Conservation (phyloP, 2,797 vertebrate species). For the Rhadinocentrus ornatus region DNA sequence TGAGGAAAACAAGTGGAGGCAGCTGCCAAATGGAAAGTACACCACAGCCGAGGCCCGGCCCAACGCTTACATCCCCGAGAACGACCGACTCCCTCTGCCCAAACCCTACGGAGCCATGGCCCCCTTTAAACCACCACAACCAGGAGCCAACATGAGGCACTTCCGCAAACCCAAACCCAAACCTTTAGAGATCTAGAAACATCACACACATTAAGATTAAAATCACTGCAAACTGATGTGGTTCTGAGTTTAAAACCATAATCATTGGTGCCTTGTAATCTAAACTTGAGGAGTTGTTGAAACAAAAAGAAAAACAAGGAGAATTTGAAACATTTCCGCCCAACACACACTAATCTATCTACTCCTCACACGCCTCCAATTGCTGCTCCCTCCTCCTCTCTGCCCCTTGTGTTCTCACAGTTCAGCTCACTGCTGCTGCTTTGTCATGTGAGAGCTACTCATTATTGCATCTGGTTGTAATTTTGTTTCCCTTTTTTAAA, state of each 20-base stretch:
- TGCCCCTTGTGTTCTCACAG: slow-evolving; percentile 3
- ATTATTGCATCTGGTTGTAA: slow-evolving; percentile 55
- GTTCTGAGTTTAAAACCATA: not conserved
- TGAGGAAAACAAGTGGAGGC: slow-evolving; percentile 77
- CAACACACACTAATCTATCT: not conserved
- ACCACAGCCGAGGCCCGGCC: slow-evolving; percentile 87
- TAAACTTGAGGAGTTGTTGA: not conserved
- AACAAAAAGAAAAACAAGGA: not conserved
- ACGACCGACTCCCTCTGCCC: slow-evolving; percentile 81
- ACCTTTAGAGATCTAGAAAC: slow-evolving; percentile 82
- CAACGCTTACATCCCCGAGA: slow-evolving; percentile 83
- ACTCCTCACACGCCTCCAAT: not conserved
- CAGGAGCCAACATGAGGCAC: slow-evolving; percentile 84
- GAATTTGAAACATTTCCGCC: not conserved
- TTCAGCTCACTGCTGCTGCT: slow-evolving; percentile 22
- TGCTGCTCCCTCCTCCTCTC: not conserved
- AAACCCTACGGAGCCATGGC: slow-evolving; percentile 85
- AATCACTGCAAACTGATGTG: not conserved
- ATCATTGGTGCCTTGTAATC: not conserved
- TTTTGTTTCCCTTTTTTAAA: slow-evolving; percentile 21
- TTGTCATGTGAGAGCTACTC: slow-evolving; percentile 18
- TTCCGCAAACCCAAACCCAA: slow-evolving; percentile 85
- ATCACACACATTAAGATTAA: not conserved
- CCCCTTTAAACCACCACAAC: slow-evolving; percentile 87
- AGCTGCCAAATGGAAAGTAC: slow-evolving; percentile 70